These are phyloP conservation scores for Odontamblyopus rebecca DNA, from an alignment of 2,797 vertebrate genomes.

Conservation along the genomic window DNA sequence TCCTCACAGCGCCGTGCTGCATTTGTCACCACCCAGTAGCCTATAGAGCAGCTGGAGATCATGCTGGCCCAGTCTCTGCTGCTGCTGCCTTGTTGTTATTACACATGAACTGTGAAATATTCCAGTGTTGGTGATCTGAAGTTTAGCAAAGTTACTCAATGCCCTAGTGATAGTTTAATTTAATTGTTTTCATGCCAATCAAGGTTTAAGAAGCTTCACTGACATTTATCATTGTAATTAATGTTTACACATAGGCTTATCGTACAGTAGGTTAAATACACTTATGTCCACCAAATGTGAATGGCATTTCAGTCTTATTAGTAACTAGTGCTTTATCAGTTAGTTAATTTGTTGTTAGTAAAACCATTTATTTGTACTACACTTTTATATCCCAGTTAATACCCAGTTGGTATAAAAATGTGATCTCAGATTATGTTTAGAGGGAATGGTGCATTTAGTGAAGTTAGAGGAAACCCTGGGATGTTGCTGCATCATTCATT, in stretches of 20 bases:
- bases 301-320: background rate
- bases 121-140: too few species aligned
- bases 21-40: constrained; percentile 5
- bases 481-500: background rate
- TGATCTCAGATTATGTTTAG: background rate
- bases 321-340: background rate
- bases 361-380: background rate
- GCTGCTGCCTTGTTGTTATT: background rate
- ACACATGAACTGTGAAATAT: background rate
- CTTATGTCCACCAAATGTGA: background rate
- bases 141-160: too few species aligned
- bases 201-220: too few species aligned
- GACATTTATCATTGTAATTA: too few species aligned
- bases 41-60: constrained; percentile 1
- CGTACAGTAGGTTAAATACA: too few species aligned
- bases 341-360: background rate
- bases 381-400: background rate
- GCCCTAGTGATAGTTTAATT: too few species aligned
- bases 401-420: background rate
- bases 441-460: too few species aligned
- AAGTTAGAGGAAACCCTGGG: background rate
- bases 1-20: background rate
- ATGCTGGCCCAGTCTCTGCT: constrained; percentile 1
- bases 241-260: too few species aligned
- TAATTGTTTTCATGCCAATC: too few species aligned